A percentile compares a stretch with the other conserved stretches of the same genome.
These are phyloP conservation scores for Onychomys torridus DNA, from an alignment of 2,797 vertebrate genomes.

Conservation along the genomic window DNA sequence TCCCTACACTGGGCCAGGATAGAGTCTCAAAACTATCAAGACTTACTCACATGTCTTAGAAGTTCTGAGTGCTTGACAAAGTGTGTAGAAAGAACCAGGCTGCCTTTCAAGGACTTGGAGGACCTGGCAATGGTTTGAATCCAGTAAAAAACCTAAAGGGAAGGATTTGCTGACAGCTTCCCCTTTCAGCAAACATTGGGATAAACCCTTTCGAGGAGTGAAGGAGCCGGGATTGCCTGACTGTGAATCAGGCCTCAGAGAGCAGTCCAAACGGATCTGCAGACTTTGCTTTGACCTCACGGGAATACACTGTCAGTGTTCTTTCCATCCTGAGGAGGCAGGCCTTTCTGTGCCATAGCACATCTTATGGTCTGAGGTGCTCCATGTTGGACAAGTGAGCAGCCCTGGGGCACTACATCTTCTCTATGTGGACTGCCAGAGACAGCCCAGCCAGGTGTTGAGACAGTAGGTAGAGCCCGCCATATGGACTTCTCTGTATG, in stretches of 20 bases:
- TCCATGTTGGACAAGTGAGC: neutral
- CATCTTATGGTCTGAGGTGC: neutral
- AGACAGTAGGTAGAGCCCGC: neutral
- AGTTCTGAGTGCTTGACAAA: neutral
- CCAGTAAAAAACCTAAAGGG: neutral
- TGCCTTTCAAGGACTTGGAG: neutral
- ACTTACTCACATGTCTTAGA: neutral
- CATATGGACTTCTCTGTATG: neutral
- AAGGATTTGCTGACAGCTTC: neutral
- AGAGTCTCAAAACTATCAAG: constrained; percentile 45
- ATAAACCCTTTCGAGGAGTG: neutral
- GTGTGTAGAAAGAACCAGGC: neutral
- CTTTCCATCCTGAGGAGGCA: neutral
- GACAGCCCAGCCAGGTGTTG: neutral
- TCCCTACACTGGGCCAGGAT: neutral
- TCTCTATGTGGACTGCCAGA: neutral
- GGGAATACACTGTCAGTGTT: neutral
- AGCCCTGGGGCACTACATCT: neutral
- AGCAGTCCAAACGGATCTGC: neutral
- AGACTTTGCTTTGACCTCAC: neutral
- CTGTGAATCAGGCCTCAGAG: neutral
- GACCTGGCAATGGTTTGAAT: neutral
- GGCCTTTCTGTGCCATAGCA: neutral
- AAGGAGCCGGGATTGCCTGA: neutral
- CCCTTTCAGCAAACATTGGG: neutral